Conservation (phyloP, 2,888 invertebrate species). For the Vannuccia rotundouncinata region DNA sequence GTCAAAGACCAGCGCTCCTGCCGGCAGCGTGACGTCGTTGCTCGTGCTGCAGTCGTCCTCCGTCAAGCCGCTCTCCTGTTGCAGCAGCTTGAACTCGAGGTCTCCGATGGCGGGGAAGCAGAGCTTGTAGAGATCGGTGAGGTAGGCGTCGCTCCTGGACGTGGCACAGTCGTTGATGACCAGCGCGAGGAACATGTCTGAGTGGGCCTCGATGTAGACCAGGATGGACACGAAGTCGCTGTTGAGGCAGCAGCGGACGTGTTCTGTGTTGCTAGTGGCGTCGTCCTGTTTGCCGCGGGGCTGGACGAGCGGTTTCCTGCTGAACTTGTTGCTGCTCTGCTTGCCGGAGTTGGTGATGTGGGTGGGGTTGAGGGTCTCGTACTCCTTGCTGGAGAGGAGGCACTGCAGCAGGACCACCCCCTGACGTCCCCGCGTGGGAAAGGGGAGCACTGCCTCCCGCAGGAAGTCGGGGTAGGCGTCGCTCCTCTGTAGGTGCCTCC, state of each 20-base stretch:
- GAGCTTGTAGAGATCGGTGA: neutral
- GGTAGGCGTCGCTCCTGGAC: neutral
- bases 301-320: neutral
- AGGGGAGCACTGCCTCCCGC: neutral
- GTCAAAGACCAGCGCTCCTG: neutral
- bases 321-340: neutral
- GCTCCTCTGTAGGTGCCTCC: neutral
- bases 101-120: slow-evolving; percentile 8
- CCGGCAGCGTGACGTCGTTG: neutral
- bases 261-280: neutral
- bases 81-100: slow-evolving; percentile 2
- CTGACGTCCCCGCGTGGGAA: neutral
- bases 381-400: neutral
- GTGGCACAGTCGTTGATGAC: neutral
- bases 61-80: neutral
- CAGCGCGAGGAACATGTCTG: slow-evolving; percentile 9
- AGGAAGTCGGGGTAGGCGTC: neutral
- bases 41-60: neutral
- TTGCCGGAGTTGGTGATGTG: neutral
- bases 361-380: neutral
- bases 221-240: neutral
- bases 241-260: neutral
- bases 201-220: neutral
- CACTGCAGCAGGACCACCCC: neutral
- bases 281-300: neutral